These are phyloP conservation scores for Leptopterna dolabrata DNA, from an alignment of 2,888 invertebrate genomes.

Conservation along the genomic window DNA sequence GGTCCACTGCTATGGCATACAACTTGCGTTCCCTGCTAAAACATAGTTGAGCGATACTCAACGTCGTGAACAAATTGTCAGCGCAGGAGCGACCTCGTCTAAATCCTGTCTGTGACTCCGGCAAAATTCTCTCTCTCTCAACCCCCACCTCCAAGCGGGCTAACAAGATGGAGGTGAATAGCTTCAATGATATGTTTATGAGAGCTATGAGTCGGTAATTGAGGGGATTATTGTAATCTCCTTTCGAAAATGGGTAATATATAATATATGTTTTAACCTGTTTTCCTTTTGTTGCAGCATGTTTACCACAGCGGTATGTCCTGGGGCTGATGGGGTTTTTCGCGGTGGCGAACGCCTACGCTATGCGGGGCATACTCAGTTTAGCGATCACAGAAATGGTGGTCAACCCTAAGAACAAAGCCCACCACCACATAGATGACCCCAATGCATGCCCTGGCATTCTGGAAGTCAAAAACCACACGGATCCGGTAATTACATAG, in stretches of 20 bases:
- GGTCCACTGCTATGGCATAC: too few relatives aligned
- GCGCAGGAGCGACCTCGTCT: neutral
- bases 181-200: too few relatives aligned
- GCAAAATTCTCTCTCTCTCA: neutral
- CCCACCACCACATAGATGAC: constrained; percentile 64
- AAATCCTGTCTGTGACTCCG: neutral
- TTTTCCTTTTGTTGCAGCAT: constrained; percentile 60
- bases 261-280: too few relatives aligned
- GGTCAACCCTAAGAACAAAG: constrained; percentile 55
- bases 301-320: constrained; percentile 63
- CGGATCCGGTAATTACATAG: constrained; percentile 60
- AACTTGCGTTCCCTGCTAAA: neutral
- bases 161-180: too few relatives aligned
- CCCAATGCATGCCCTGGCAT: constrained; percentile 71
- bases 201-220: too few relatives aligned
- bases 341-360: constrained; percentile 68
- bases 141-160: neutral
- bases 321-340: constrained; percentile 67
- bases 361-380: constrained; percentile 67
- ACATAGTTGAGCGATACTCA: neutral
- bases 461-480: constrained; percentile 59
- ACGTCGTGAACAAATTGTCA: too few relatives aligned
- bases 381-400: constrained; percentile 69
- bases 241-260: too few relatives aligned
- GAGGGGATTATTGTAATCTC: too few relatives aligned